Percentiles rank a stretch among this genome's conserved stretches.
phyloP scores from a whole-genome alignment of 2,113 vertebrate genomes.

The Cichladusa arquata region DNA sequence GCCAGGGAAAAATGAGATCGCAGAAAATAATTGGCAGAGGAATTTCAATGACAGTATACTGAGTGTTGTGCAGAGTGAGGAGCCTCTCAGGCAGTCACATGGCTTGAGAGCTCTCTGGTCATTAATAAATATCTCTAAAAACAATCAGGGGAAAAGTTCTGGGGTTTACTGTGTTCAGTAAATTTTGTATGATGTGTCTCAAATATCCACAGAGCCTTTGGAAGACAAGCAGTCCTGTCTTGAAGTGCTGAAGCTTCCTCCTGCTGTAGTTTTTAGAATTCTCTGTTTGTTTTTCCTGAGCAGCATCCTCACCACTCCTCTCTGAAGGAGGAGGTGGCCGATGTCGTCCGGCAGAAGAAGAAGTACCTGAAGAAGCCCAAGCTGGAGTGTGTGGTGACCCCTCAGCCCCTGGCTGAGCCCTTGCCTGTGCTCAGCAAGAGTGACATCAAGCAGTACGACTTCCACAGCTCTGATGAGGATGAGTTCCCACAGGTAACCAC shows the following conservation, averaged over 20 bases:
- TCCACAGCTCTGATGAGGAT: conserved; percentile 94
- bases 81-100: background rate
- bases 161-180: background rate
- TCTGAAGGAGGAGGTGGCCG: conserved; percentile 81
- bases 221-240: background rate
- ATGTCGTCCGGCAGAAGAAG: conserved; percentile 85
- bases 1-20: background rate
- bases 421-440: conserved; percentile 82
- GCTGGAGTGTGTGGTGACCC: conserved; percentile 73
- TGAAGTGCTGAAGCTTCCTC: background rate
- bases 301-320: conserved; percentile 82
- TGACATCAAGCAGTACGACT: conserved; percentile 94
- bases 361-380: conserved; percentile 86
- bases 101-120: background rate
- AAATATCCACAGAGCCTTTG: background rate
- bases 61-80: background rate
- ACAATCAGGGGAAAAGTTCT: background rate
- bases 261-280: background rate
- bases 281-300: conserved; percentile 17
- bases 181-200: background rate
- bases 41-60: background rate
- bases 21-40: background rate
- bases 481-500: conserved; percentile 84
- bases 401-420: conserved; percentile 77
- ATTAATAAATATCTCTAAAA: background rate